These are phyloP conservation scores for Pedionomus torquatus DNA, from an alignment of 2,113 vertebrate genomes.

Conservation along the genomic window DNA sequence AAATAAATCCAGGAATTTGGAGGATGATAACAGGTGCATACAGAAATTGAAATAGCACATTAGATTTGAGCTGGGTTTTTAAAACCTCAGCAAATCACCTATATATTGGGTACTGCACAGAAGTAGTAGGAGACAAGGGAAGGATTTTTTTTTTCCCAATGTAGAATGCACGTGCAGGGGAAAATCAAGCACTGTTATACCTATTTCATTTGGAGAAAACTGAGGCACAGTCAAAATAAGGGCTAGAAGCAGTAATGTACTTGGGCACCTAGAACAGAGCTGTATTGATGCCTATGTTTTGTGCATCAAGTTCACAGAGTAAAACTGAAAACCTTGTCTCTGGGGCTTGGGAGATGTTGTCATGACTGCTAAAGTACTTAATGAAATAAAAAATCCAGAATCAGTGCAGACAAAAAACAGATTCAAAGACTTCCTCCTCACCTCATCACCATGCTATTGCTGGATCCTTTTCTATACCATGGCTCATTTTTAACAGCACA, in stretches of 20 bases:
- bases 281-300: not conserved
- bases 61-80: not conserved
- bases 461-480: not conserved
- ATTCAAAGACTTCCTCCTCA: not conserved
- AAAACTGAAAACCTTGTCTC: not conserved
- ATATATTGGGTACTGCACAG: not conserved
- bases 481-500: not conserved
- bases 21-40: not conserved
- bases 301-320: not conserved
- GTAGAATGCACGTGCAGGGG: not conserved
- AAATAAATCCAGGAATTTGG: not conserved
- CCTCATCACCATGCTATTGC: not conserved
- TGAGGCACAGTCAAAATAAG: not conserved
- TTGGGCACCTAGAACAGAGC: not conserved
- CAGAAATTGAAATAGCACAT: constrained; percentile 31
- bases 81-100: not conserved
- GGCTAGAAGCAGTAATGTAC: not conserved
- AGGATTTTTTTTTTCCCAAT: not conserved
- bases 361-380: not conserved
- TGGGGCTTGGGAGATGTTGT: not conserved
- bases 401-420: not conserved
- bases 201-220: not conserved
- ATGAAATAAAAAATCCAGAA: not conserved
- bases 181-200: not conserved
- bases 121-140: not conserved